Percentiles rank a stretch among this genome's conserved stretches.
phyloP scores from a whole-genome alignment of 2,113 vertebrate genomes.

The Anhinga anhinga region DNA sequence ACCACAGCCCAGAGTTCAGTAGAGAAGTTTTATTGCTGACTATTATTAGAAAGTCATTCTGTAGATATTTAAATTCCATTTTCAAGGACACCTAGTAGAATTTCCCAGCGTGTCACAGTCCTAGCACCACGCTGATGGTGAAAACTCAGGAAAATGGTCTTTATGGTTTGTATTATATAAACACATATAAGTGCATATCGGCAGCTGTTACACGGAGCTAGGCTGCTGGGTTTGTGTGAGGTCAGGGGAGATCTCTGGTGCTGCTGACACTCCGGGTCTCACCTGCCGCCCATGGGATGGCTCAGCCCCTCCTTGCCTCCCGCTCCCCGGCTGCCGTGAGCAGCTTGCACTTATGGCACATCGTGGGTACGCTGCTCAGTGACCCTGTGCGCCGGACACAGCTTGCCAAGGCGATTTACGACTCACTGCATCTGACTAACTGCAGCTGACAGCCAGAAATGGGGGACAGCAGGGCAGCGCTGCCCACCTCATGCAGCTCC shows the following conservation, averaged over 20 bases:
- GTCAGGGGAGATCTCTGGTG: no score
- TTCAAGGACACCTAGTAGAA: background rate
- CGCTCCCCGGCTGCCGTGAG: accelerated
- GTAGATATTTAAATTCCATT: background rate
- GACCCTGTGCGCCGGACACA: accelerated
- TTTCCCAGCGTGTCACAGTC: background rate
- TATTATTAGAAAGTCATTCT: background rate
- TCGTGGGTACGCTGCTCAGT: accelerated
- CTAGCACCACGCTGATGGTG: no score
- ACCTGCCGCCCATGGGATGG: accelerated
- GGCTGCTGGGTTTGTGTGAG: background rate
- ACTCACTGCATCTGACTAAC: background rate
- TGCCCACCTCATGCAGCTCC: accelerated
- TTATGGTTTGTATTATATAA: background rate
- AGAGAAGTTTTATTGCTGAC: background rate
- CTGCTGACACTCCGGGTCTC: background rate
- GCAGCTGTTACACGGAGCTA: accelerated
- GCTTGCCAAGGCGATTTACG: background rate
- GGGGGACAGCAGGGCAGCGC: background rate
- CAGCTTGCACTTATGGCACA: accelerated
- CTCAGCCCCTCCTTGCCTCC: accelerated
- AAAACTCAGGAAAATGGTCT: background rate
- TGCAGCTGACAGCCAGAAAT: background rate
- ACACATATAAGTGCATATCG: background rate
- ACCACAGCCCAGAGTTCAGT: background rate